Percentiles rank a stretch among this genome's conserved stretches.
Conservation (phyloP, 2,888 invertebrate genomes). For the Cryptophagus acutangulus region DNA sequence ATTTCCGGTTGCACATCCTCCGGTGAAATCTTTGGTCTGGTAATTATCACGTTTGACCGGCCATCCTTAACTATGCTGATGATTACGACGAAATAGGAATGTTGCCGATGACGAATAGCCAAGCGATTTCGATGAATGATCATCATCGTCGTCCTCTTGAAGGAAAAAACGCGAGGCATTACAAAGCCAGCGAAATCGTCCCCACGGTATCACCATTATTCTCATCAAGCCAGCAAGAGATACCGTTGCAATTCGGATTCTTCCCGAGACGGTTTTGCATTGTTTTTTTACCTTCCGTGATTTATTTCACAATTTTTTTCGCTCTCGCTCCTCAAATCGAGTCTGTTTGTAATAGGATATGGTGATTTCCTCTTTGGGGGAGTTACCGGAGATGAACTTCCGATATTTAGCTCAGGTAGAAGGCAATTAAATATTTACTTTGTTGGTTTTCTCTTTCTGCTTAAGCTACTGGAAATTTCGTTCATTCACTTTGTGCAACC, state of each 20-base stretch:
- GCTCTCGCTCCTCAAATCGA: too few species aligned
- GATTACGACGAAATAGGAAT: not conserved
- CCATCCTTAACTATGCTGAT: slow-evolving; percentile 18
- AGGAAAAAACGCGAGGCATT: too few species aligned
- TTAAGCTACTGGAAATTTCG: not conserved
- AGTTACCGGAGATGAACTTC: not conserved
- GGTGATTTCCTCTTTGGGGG: too few species aligned
- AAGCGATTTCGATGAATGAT: too few species aligned
- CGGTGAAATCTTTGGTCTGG: slow-evolving; percentile 12
- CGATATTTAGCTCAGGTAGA: slow-evolving; percentile 2
- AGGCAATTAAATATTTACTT: not conserved
- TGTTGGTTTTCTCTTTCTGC: slow-evolving; percentile 1
- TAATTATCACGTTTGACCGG: slow-evolving; percentile 25
- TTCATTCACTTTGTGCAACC: slow-evolving; percentile 1
- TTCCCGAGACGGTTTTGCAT: not conserved
- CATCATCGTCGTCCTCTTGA: too few species aligned
- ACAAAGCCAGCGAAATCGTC: not conserved
- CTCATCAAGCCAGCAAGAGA: too few species aligned
- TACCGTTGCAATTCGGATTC: slow-evolving; percentile 2
- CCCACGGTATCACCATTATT: slow-evolving; percentile 1
- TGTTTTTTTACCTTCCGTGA: not conserved
- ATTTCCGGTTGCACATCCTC: not conserved
- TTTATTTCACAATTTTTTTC: not conserved
- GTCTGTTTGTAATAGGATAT: too few species aligned
- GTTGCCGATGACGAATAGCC: too few species aligned